phyloP scores from a whole-genome alignment of 1,140 invertebrate genomes.

The Euwallacea similis region DNA sequence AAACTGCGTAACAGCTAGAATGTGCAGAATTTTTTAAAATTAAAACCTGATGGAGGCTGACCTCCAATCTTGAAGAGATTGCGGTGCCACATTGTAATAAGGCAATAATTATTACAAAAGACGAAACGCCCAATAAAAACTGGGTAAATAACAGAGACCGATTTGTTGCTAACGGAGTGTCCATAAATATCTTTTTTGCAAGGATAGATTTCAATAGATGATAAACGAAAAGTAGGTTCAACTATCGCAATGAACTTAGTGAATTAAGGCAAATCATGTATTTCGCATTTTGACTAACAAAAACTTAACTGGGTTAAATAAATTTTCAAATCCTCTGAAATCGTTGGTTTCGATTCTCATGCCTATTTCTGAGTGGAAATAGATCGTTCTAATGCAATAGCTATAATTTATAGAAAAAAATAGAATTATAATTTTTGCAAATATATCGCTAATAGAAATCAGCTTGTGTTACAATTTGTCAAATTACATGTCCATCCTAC shows the following conservation, averaged over 20 bases:
- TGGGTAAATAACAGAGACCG: slow-evolving; percentile 22
- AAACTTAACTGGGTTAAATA: no score
- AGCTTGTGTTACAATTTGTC: no score
- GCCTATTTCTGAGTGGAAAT: no score
- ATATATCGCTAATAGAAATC: no score
- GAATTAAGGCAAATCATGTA: slow-evolving; percentile 6
- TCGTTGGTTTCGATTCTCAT: no score
- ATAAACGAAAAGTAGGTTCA: slow-evolving; percentile 22
- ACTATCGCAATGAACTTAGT: slow-evolving; percentile 12
- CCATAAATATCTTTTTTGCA: slow-evolving; percentile 19
- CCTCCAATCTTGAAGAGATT: slow-evolving; percentile 33
- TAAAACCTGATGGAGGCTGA: slow-evolving; percentile 17
- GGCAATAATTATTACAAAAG: slow-evolving; percentile 37
- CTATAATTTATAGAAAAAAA: no score
- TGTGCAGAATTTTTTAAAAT: slow-evolving; percentile 19
- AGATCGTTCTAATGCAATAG: no score
- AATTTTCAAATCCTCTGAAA: no score
- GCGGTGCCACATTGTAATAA: slow-evolving; percentile 33
- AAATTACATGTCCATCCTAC: no score
- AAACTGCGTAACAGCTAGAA: slow-evolving; percentile 19
- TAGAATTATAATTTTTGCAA: no score
- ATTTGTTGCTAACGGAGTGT: slow-evolving; percentile 22
- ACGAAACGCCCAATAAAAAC: slow-evolving; percentile 32
- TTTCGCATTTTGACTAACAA: slow-evolving; percentile 1
- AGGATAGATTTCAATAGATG: slow-evolving; percentile 33